These are phyloP conservation scores for Cacoxenus indagator DNA, from an alignment of 2,888 invertebrate species.

Conservation along the genomic window DNA sequence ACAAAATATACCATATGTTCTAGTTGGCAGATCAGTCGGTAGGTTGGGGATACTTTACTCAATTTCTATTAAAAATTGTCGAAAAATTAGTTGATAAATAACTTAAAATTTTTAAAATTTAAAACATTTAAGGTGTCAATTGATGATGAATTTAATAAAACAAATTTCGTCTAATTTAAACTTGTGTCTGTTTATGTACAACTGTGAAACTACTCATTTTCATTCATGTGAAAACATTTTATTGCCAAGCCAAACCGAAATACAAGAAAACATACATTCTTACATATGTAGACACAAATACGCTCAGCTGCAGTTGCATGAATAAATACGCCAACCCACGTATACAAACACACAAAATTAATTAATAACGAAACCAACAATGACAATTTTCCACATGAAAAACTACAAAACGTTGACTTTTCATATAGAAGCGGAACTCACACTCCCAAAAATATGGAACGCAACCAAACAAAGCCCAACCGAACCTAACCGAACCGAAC, in stretches of 20 bases:
- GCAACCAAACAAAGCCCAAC: neutral
- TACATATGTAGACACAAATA: neutral
- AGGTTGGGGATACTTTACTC: no score
- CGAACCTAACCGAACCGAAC: constrained; percentile 24
- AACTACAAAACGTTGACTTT: constrained; percentile 44
- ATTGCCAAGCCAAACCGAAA: constrained; percentile 39
- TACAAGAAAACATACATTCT: neutral
- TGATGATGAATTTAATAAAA: no score
- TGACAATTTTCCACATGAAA: constrained; percentile 61
- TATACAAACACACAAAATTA: constrained; percentile 43
- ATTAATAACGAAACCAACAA: constrained; percentile 60
- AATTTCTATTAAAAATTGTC: no score
- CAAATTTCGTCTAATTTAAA: constrained; percentile 7
- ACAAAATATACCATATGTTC: no score
- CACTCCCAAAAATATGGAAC: neutral
- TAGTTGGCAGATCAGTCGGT: no score
- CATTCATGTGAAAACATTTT: constrained; percentile 60
- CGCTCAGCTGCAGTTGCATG: constrained; percentile 1
- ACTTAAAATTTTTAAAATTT: no score
- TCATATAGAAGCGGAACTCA: constrained; percentile 25
- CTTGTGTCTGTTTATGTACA: constrained; percentile 39
- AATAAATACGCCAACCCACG: constrained; percentile 1
- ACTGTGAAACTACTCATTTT: constrained; percentile 56
- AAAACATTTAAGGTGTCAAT: no score
- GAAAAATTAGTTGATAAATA: no score